Base-by-base conservation (phyloP, 1,140 invertebrate genomes). In the Apis laboriosa region DNA sequence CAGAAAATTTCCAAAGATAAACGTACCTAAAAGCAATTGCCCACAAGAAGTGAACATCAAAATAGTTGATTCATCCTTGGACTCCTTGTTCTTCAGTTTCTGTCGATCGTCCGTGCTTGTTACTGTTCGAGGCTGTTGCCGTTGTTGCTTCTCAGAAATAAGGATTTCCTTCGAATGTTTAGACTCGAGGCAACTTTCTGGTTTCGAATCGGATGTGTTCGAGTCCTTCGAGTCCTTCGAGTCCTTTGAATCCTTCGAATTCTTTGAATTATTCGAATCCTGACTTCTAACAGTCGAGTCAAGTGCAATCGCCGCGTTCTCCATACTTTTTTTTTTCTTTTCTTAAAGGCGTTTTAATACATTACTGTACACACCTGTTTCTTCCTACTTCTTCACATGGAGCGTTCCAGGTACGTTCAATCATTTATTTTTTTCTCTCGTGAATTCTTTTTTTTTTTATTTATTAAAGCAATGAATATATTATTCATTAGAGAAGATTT, bases 221-320 rank as follows among this genome's bases (percentile, higher is more conserved):
- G 92, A 92, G 21, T 88, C 87, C 53, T 90, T 91, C 8, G 90
- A 92, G 21, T 90, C 88, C 58, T 91, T 93, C 1, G 92, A 92
- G 17, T 88, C 86, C 61, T 91, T 93, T 0, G 92, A 92, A 17
- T 88, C 87, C 60, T 91, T 93, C 8, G 92, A 93, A 72, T 91
- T 90, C 34, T 43, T 43, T 43, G 34, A 43, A 63, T 63, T 63
- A 66, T 85, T 92, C 34, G 93, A 94, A 70, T 94, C 91, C 67
- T 93, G 92, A 86, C 93, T 94, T 49, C 93, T 89, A 24, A 94
- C 93, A 15, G 93, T 94, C 76, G 91, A 93, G 81, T 94, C 93
- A 4, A 90, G 87, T 51, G 87, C 87, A 74, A 93, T 92, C 43
- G 28, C 58, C 61, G 83, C 28, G 61, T 87, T 86, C 68, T 90